phyloP scores from a whole-genome alignment of 64 coral and sea anemone species.

The Actinia tenebrosa region DNA sequence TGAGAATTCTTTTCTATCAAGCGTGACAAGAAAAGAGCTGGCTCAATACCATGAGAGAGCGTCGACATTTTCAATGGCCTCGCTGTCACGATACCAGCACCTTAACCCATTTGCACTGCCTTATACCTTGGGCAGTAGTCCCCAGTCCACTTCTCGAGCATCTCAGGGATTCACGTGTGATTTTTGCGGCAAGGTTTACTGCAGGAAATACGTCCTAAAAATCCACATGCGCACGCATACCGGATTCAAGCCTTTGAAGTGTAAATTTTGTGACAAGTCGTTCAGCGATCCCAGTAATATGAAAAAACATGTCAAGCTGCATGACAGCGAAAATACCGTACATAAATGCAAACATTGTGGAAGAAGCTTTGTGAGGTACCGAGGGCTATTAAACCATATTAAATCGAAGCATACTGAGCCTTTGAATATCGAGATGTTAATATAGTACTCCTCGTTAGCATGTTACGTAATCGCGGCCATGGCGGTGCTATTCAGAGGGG shows the following conservation, averaged over 20 bases:
- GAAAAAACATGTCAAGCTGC: constrained; percentile 95
- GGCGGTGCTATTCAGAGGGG: too few species aligned
- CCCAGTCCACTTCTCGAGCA: background rate
- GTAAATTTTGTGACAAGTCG: constrained; percentile 95
- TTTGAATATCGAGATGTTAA: constrained; percentile 19
- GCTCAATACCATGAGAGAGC: background rate
- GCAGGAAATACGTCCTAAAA: constrained; percentile 93
- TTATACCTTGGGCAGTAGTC: background rate
- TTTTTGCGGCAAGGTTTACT: constrained; percentile 96
- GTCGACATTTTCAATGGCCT: background rate
- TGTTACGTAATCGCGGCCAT: too few species aligned
- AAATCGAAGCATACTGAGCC: constrained; percentile 85
- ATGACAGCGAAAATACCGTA: constrained; percentile 86
- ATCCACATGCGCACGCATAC: constrained; percentile 99
- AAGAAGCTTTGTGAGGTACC: constrained; percentile 79
- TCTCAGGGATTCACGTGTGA: constrained; percentile 84
- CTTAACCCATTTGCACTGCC: background rate
- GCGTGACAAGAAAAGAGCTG: background rate
- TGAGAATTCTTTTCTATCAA: background rate
- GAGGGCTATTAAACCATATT: constrained; percentile 91
- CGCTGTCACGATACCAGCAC: background rate
- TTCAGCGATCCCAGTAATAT: constrained; percentile 99
- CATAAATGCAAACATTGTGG: constrained; percentile 95
- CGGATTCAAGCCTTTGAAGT: constrained; percentile 90
- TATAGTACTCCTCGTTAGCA: background rate